Conservation (phyloP, 2,113 vertebrate genomes). For the Leptodactylus fuscus region DNA sequence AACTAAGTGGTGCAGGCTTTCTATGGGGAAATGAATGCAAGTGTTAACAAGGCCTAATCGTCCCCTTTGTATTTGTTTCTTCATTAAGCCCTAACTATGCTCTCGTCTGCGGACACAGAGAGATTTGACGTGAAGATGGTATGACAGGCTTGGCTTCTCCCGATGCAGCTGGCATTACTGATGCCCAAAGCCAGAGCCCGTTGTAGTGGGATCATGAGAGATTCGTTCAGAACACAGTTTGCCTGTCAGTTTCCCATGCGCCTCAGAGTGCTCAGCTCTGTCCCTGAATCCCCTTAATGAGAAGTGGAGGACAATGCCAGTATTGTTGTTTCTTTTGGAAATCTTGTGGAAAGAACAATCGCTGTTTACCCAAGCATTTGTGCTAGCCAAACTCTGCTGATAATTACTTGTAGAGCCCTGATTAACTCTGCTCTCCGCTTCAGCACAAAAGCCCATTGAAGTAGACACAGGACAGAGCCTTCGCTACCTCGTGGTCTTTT, state of each 20-base stretch:
- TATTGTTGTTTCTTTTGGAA: conserved; percentile 82
- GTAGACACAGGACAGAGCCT: conserved; percentile 66
- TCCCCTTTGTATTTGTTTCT: conserved; percentile 85
- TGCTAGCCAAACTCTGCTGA: conserved; percentile 74
- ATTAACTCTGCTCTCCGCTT: conserved; percentile 80
- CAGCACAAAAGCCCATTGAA: conserved; percentile 77
- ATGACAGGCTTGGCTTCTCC: conserved; percentile 88
- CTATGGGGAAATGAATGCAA: conserved; percentile 71
- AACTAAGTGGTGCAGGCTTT: conserved; percentile 43
- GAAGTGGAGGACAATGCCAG: conserved; percentile 84
- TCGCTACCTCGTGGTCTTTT: conserved; percentile 66
- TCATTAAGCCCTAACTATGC: conserved; percentile 75
- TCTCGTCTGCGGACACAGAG: conserved; percentile 68
- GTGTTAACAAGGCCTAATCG: conserved; percentile 82
- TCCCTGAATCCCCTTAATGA: conserved; percentile 80
- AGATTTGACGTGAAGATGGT: conserved; percentile 85
- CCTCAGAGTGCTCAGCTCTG: conserved; percentile 67
- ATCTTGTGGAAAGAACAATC: conserved; percentile 82
- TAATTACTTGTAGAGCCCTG: conserved; percentile 83
- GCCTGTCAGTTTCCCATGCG: conserved; percentile 80
- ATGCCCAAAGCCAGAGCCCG: conserved; percentile 77
- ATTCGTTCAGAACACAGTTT: conserved; percentile 70
- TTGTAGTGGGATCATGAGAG: conserved; percentile 77
- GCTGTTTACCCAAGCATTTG: conserved; percentile 86
- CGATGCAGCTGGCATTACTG: conserved; percentile 73